Percentiles rank a stretch among this genome's conserved stretches.
Conservation (phyloP, 1,140 invertebrate genomes). For the Drosophila tropicalis region DNA sequence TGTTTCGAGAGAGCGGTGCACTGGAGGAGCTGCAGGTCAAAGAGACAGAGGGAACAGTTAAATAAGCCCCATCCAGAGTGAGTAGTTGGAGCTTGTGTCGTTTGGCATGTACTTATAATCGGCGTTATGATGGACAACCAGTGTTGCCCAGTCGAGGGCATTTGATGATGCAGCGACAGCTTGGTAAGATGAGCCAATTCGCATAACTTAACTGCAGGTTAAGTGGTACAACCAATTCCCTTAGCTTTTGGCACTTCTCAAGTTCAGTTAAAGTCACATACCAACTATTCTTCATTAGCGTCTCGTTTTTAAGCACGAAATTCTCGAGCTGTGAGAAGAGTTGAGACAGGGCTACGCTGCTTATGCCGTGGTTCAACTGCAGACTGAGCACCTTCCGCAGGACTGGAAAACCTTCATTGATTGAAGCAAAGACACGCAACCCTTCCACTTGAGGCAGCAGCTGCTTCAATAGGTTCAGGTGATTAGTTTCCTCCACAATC, state of each 20-base stretch:
- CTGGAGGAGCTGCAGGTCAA: slow-evolving; percentile 26
- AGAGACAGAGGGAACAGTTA: slow-evolving; percentile 31
- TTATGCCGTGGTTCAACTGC: background rate
- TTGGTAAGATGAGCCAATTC: slow-evolving; percentile 24
- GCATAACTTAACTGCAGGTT: slow-evolving; percentile 20
- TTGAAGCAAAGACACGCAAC: slow-evolving; percentile 16
- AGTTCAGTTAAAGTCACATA: slow-evolving; percentile 29
- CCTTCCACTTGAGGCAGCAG: slow-evolving; percentile 32
- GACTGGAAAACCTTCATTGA: slow-evolving; percentile 24
- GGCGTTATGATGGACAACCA: slow-evolving; percentile 39
- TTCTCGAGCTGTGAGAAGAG: slow-evolving; percentile 36
- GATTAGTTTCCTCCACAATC: background rate
- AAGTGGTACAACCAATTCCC: slow-evolving; percentile 39
- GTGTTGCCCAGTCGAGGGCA: slow-evolving; percentile 26
- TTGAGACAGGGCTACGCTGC: slow-evolving; percentile 22
- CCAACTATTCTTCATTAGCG: background rate
- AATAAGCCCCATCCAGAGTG: slow-evolving; percentile 48
- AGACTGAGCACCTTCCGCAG: slow-evolving; percentile 20
- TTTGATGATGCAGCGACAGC: slow-evolving; percentile 41
- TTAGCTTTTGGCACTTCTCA: slow-evolving; percentile 21
- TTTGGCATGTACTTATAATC: slow-evolving; percentile 44
- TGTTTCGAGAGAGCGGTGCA: slow-evolving; percentile 48
- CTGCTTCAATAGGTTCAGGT: slow-evolving; percentile 5
- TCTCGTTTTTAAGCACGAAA: slow-evolving; percentile 21
- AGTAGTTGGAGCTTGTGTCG: slow-evolving; percentile 29